phyloP scores from a whole-genome alignment of 2,888 invertebrate species.

The Tipula confusa region DNA sequence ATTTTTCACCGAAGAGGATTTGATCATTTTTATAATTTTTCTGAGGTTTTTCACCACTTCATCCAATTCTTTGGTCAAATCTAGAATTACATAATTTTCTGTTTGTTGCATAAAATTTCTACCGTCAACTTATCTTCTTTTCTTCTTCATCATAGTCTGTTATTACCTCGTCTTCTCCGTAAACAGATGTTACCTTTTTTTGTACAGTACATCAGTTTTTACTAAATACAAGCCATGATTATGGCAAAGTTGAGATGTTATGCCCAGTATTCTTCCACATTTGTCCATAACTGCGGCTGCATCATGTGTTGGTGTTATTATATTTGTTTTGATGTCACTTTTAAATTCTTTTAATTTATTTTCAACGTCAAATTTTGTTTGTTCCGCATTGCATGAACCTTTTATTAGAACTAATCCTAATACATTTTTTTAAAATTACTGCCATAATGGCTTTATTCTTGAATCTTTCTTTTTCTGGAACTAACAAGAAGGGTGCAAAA shows the following conservation, averaged over 20 bases:
- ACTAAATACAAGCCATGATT: background rate
- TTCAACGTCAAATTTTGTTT: too few relatives aligned
- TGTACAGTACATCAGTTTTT: conserved; percentile 1
- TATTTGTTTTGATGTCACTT: background rate
- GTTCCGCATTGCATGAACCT: too few relatives aligned
- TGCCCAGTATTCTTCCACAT: background rate
- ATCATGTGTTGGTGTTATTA: conserved; percentile 13
- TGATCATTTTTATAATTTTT: background rate
- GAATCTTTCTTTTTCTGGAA: too few relatives aligned
- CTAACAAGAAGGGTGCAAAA: too few relatives aligned
- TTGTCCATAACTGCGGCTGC: conserved; percentile 21
- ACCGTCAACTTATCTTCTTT: too few relatives aligned
- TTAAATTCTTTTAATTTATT: background rate
- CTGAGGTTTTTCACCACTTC: background rate
- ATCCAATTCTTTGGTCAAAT: background rate
- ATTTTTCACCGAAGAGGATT: too few relatives aligned
- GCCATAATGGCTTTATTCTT: too few relatives aligned
- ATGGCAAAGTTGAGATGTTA: conserved; percentile 26
- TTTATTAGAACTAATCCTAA: too few relatives aligned
- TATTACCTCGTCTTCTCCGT: too few relatives aligned
- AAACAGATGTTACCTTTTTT: background rate
- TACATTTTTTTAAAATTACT: too few relatives aligned
- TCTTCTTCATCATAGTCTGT: too few relatives aligned
- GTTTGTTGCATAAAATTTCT: background rate
- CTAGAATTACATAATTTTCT: background rate